Evolutionary conservation across 2,888 invertebrate genomes (phyloP), one percentile per base, ranked within the genome.

Genomic region (Mycalesis mineus): DNA sequence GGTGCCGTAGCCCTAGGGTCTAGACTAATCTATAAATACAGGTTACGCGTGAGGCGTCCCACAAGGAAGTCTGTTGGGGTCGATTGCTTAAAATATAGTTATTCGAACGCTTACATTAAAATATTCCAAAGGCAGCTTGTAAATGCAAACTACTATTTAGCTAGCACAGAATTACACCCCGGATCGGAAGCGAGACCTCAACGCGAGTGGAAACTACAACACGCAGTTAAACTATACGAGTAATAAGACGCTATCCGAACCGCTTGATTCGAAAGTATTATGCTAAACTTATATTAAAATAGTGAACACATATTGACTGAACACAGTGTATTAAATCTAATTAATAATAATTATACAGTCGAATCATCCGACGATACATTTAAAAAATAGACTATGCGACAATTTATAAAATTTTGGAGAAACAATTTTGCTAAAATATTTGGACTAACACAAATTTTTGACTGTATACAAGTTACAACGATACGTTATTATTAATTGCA

Each of bases 271-370:
- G 56, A 57, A 60, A 53, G 71, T 70, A 53, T 59, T 55, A 62
- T 45, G 50, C 62, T 64, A 64, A 71, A 71, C 73, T 77, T 75
- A 75, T 65, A 68, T 60, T 68, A 77, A 58, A 72, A 76, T 74
- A 80, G 72, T 86, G 85, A 86, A 85, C 85, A 86, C 86, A 84
- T 82, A 80, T 66, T 72, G 75, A 76, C 71, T 84, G 84, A 84
- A 84, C 84, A 84, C 84, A 81, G 77, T 73, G 73, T 74, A 69
- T 70, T 67, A 66, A 67, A 72, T 70, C 74, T 72, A 73, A 72
- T 22, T 22, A 2, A 22, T 22, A 22, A 22, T 22, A 22, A 22
- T 22, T 22, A 22, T 68, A 65, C 67, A 63, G 68, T 68, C 67
- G 70, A 74, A 64, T 68, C 64, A 68, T 49, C 37, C 53, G 62